Conservation (phyloP, 2,888 invertebrate species). For the Callinectes sapidus region DNA sequence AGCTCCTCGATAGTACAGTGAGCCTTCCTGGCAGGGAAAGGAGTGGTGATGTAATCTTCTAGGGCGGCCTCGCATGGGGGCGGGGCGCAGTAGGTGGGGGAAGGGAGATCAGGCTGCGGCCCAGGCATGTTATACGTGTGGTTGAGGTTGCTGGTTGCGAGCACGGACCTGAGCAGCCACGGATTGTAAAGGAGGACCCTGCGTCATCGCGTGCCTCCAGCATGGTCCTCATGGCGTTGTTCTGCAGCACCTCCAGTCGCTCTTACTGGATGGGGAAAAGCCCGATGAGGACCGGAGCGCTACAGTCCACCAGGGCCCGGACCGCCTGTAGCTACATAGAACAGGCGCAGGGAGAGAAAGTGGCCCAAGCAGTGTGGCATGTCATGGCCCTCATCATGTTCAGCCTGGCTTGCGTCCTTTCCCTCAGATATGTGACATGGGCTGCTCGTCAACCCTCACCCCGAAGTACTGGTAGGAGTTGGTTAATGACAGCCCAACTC, state of each 20-base stretch:
- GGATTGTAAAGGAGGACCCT: too few relatives aligned
- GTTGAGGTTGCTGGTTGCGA: too few relatives aligned
- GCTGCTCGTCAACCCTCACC: not conserved
- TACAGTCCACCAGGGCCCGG: not conserved
- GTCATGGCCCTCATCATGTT: conserved; percentile 22
- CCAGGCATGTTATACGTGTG: too few relatives aligned
- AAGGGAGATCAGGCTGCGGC: too few relatives aligned
- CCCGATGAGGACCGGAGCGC: not conserved
- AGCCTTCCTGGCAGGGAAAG: too few relatives aligned
- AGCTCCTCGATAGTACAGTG: too few relatives aligned
- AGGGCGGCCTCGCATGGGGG: too few relatives aligned
- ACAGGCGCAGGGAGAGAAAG: not conserved
- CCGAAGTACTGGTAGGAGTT: not conserved
- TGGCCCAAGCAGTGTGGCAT: not conserved
- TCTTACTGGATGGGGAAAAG: not conserved
- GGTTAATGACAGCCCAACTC: not conserved
- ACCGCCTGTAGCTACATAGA: conserved; percentile 22
- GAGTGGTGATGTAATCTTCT: too few relatives aligned
- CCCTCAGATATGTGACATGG: not conserved
- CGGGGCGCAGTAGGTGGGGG: too few relatives aligned
- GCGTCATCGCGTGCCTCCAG: too few relatives aligned
- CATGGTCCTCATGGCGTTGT: not conserved
- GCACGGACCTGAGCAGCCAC: too few relatives aligned
- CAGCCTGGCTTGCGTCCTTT: not conserved
- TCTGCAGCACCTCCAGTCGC: not conserved